These are phyloP conservation scores for Trachelus tabidus DNA, from an alignment of 2,888 invertebrate genomes.

Conservation along the genomic window DNA sequence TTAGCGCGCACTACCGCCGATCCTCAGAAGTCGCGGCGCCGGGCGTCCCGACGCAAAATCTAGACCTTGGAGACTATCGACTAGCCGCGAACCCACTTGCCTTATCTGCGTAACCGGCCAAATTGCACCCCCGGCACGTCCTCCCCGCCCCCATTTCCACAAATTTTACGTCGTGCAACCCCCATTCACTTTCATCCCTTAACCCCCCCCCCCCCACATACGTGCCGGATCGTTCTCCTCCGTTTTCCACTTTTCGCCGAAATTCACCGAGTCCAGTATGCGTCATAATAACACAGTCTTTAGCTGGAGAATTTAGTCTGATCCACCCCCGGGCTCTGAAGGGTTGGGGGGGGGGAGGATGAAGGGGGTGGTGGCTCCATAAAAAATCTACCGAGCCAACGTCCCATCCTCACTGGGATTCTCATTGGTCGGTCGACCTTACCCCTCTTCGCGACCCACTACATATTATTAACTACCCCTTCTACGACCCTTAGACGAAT, in stretches of 20 bases:
- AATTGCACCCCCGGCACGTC: not conserved
- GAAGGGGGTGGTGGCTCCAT: not conserved
- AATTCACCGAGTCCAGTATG: not conserved
- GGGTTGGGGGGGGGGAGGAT: not conserved
- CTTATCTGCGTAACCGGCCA: not conserved
- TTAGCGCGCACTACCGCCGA: constrained; percentile 21
- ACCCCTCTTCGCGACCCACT: not conserved
- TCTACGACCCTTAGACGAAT: not conserved
- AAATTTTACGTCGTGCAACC: not conserved
- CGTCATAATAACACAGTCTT: not conserved
- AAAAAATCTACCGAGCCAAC: not conserved
- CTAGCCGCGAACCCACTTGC: constrained; percentile 19
- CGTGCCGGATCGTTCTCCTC: not conserved
- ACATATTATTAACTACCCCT: not conserved
- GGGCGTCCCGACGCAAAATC: constrained; percentile 36
- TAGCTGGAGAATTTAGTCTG: not conserved
- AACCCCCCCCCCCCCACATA: not conserved
- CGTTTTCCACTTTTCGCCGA: not conserved
- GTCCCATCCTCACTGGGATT: not conserved
- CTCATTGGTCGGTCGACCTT: not conserved
- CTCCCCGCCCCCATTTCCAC: not conserved
- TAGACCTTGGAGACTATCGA: constrained; percentile 46
- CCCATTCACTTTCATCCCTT: not conserved
- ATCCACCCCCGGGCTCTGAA: not conserved
- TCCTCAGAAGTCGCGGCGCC: constrained; percentile 50